Evolutionary conservation across 2,113 vertebrate species (phyloP), one percentile per base, ranked within the genome.

Genomic region (Nothocercus julius): DNA sequence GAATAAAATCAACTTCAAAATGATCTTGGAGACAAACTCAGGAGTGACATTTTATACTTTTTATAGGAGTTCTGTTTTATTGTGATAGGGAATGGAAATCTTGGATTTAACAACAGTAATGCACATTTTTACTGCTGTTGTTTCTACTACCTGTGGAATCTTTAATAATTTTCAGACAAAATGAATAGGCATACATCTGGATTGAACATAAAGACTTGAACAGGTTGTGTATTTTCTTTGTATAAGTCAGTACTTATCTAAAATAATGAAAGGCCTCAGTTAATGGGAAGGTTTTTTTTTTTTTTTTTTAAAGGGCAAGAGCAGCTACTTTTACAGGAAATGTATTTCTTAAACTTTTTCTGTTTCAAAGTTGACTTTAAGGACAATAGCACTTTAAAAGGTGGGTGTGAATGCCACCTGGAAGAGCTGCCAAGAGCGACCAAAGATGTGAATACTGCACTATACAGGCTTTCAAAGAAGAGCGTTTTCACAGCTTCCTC

Each of bases 131-230:
- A 75, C 21, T 16, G 51, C 9, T 34, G 8, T 42, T 67, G 7
- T 66, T 84, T 82, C 5, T 2, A 0, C 10, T 47, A 8, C 10
- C 4, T 1, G 0, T 53, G 10, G 15, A 88, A 47, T 61, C 45
- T 82, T 89, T 7, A 62, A 13, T 28, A 13, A 72, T 87, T 80
- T 64, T 66, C 32, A 34, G 32, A 21, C 1, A 7, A 75, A 94
- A 61, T 3, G 5, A 77, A 67, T 19, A 76, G 12, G 6, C 25
- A 58, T 0, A 2, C 32, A 53, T n/a, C 21, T 1, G 1, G 22
- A 68, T 16, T n/a, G 28, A 68, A 40, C 0, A 0, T 69, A 16
- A 47, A 34, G 19, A 63, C 20, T 11, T 45, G 28, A 73, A 22
- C 9, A 21, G 27, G 7, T 73, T 10, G 34, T 34, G 32, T 47